A percentile compares a stretch with the other conserved stretches of the same genome.
Evolutionary conservation across 2,888 invertebrate genomes (phyloP).

Genomic region (Ceratothoa steindachneri): DNA sequence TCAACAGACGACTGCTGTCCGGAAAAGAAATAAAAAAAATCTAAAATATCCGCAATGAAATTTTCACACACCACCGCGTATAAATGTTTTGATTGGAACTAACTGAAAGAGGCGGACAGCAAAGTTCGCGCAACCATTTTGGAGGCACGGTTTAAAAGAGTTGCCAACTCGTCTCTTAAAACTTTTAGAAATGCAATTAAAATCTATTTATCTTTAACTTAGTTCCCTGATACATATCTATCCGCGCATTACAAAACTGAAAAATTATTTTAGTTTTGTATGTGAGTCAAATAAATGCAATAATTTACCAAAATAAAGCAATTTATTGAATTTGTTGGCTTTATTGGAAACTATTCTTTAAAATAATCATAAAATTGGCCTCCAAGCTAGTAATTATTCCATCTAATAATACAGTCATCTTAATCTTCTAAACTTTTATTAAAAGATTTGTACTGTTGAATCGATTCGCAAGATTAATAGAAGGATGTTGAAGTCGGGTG

Average conservation of each 20-base stretch:
- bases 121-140: conserved; percentile 2
- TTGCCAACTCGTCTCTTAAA: conserved; percentile 3
- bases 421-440: background rate
- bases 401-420: background rate
- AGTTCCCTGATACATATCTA: too few relatives aligned
- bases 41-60: too few relatives aligned
- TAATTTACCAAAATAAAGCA: too few relatives aligned
- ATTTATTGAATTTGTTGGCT: too few relatives aligned
- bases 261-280: too few relatives aligned
- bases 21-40: too few relatives aligned
- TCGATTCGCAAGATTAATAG: background rate
- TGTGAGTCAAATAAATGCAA: too few relatives aligned
- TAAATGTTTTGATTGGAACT: background rate
- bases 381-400: background rate
- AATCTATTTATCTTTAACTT: too few relatives aligned
- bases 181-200: too few relatives aligned
- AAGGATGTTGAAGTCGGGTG: too few relatives aligned
- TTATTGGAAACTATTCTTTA: background rate
- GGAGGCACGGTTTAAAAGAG: conserved; percentile 5
- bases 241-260: too few relatives aligned
- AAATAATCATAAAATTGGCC: background rate
- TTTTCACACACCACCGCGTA: background rate
- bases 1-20: background rate
- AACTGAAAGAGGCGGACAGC: background rate
- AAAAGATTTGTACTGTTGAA: background rate